phyloP scores from a whole-genome alignment of 1,140 invertebrate genomes.

The Drosophila novamexicana region DNA sequence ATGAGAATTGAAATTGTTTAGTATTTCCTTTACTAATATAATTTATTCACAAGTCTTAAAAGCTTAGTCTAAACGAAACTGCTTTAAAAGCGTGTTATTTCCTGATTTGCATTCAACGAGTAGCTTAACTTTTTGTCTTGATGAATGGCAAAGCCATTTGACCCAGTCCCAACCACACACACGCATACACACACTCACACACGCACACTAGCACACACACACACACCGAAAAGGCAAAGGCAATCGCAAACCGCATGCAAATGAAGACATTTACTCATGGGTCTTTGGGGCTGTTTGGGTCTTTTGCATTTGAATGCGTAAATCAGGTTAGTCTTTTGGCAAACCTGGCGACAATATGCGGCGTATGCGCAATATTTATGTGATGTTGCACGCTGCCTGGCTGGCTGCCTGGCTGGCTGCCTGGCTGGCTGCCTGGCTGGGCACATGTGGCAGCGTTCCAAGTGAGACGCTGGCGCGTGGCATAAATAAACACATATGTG shows the following conservation, averaged over 20 bases:
- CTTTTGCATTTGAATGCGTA: constrained; percentile 44
- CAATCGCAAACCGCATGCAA: constrained; percentile 21
- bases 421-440: constrained; percentile 1
- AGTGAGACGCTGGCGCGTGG: constrained; percentile 53
- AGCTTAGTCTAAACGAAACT: background rate
- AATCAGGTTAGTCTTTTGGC: constrained; percentile 68
- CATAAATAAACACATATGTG: constrained; percentile 73
- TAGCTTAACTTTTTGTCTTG: constrained; percentile 4
- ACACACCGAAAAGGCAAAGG: background rate
- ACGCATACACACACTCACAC: background rate
- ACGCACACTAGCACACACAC: background rate
- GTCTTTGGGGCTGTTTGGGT: constrained; percentile 37
- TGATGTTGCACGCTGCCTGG: constrained; percentile 14
- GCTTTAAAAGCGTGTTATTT: background rate
- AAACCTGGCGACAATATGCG: constrained; percentile 40
- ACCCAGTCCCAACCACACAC: background rate
- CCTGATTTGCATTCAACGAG: constrained; percentile 8
- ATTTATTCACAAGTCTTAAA: background rate
- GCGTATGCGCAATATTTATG: constrained; percentile 76
- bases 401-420: constrained; percentile 2
- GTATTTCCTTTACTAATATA: background rate
- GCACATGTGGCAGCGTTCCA: constrained; percentile 75
- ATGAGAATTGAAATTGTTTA: background rate
- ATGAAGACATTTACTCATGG: constrained; percentile 28
- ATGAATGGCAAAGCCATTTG: constrained; percentile 8